Conservation (phyloP, 2,888 invertebrate genomes). For the Catotricha subobsoleta region DNA sequence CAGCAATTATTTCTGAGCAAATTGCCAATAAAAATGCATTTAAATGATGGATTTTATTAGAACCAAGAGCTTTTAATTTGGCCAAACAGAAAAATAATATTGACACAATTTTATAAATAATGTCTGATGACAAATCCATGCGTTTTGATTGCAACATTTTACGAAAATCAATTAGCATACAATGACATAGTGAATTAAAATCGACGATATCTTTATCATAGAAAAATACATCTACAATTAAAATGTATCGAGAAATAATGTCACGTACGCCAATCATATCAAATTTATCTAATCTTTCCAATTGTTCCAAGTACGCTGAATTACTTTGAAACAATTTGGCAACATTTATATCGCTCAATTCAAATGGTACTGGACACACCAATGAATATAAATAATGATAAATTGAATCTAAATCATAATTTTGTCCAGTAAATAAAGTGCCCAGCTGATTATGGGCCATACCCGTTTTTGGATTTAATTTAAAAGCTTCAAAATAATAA, state of each 20-base stretch:
- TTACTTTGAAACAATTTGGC: conserved; percentile 53
- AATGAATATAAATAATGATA: conserved; percentile 80
- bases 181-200: conserved; percentile 47
- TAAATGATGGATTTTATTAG: conserved; percentile 62
- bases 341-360: conserved; percentile 77
- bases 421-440: conserved; percentile 61
- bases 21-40: conserved; percentile 73
- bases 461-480: conserved; percentile 58
- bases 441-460: conserved; percentile 93
- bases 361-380: conserved; percentile 61
- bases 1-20: conserved; percentile 37
- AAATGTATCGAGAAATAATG: conserved; percentile 33
- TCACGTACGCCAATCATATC: conserved; percentile 30
- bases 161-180: conserved; percentile 53
- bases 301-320: conserved; percentile 33
- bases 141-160: conserved; percentile 47
- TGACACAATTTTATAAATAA: conserved; percentile 65
- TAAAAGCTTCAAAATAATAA: conserved; percentile 71
- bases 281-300: conserved; percentile 24
- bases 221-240: conserved; percentile 33
- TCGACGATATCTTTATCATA: conserved; percentile 38
- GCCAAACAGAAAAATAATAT: conserved; percentile 66
- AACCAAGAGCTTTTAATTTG: conserved; percentile 52
- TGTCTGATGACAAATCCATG: conserved; percentile 38
- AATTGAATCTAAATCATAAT: conserved; percentile 70